phyloP scores from a whole-genome alignment of 2,888 invertebrate species.

The Hydraecia micacea region DNA sequence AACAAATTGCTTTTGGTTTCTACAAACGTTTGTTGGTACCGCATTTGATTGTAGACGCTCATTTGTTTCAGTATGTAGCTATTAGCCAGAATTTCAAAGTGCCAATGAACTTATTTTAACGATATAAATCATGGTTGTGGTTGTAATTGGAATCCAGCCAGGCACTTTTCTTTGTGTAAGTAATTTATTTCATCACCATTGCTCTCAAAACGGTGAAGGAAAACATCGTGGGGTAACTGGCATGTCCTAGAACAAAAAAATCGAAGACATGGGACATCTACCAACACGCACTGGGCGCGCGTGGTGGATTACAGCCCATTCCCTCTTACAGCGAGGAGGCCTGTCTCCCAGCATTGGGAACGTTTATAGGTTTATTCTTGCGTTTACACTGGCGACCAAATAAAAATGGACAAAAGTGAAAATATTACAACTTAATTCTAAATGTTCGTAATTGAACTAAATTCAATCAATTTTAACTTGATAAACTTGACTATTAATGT shows the following conservation, averaged over 20 bases:
- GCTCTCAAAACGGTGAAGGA: background rate
- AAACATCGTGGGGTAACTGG: background rate
- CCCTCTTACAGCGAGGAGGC: background rate
- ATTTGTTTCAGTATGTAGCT: slow-evolving; percentile 6
- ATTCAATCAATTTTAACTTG: background rate
- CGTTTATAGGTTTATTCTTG: too few species aligned
- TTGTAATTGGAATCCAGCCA: too few species aligned
- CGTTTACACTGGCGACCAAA: background rate
- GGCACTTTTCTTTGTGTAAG: too few species aligned
- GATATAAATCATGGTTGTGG: background rate
- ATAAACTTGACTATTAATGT: background rate
- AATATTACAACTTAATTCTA: background rate
- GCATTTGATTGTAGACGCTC: slow-evolving; percentile 8
- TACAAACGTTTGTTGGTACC: slow-evolving; percentile 28
- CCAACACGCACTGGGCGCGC: background rate
- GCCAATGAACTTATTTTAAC: background rate
- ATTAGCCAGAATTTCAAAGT: background rate
- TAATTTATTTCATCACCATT: too few species aligned
- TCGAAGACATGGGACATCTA: background rate
- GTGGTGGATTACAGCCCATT: background rate
- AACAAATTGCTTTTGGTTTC: slow-evolving; percentile 42
- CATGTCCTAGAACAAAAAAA: background rate
- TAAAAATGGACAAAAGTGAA: background rate
- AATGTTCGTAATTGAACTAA: background rate
- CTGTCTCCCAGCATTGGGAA: background rate